Evolutionary conservation across 2,888 invertebrate genomes (phyloP).

Genomic region (Lasioglossum malachurum): DNA sequence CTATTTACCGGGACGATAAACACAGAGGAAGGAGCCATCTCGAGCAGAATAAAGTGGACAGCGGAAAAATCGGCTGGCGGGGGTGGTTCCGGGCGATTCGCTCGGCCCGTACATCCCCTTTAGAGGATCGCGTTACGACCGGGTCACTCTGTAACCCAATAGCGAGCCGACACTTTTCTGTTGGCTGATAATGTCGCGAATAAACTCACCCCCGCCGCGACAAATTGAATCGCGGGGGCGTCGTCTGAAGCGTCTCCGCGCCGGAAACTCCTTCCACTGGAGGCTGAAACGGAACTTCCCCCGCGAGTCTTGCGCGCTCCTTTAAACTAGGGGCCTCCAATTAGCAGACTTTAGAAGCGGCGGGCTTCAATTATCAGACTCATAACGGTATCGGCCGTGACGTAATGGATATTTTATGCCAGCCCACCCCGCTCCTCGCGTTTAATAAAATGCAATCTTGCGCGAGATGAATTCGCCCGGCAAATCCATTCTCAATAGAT

Average conservation of each 20-base stretch:
- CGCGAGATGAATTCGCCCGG: slow-evolving; percentile 43
- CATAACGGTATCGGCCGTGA: slow-evolving; percentile 58
- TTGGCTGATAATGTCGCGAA: slow-evolving; percentile 65
- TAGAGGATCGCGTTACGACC: slow-evolving; percentile 69
- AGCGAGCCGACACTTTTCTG: slow-evolving; percentile 62
- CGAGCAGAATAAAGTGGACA: slow-evolving; percentile 42
- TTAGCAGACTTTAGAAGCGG: slow-evolving; percentile 50
- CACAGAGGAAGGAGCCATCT: slow-evolving; percentile 12
- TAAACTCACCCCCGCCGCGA: slow-evolving; percentile 46
- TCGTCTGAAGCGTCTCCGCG: slow-evolving; percentile 20
- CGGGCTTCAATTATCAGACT: slow-evolving; percentile 62
- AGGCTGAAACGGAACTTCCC: slow-evolving; percentile 26
- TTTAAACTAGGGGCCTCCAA: slow-evolving; percentile 46
- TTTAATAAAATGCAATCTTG: slow-evolving; percentile 62
- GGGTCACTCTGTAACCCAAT: slow-evolving; percentile 65
- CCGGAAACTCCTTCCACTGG: slow-evolving; percentile 15
- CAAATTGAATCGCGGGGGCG: slow-evolving; percentile 49
- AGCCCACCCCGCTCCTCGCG: slow-evolving; percentile 47
- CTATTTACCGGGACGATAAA: slow-evolving; percentile 38
- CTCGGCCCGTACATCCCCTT: slow-evolving; percentile 69
- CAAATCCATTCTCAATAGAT: slow-evolving; percentile 32
- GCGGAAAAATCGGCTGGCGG: slow-evolving; percentile 46
- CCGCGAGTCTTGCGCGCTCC: slow-evolving; percentile 37
- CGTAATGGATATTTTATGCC: slow-evolving; percentile 36
- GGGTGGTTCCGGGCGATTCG: slow-evolving; percentile 54